Evolutionary conservation across 2,113 vertebrate species (phyloP).

Genomic region (Proteles cristata): DNA sequence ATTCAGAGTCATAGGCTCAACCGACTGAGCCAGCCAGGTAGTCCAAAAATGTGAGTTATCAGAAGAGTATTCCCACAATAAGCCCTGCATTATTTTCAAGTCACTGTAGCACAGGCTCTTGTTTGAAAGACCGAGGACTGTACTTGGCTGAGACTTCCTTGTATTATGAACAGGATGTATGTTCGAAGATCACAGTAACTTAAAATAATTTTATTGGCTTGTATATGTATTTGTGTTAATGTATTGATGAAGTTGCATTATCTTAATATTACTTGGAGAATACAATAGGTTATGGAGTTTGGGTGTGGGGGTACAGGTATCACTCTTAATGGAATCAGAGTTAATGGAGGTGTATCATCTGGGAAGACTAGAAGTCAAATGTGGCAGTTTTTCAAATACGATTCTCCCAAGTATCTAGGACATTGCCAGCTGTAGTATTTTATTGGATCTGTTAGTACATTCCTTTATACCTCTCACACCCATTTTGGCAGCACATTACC

Average conservation of each 20-base stretch:
- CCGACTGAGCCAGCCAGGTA: not conserved
- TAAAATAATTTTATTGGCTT: constrained; percentile 1
- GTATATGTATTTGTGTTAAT: not conserved
- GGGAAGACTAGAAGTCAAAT: not conserved
- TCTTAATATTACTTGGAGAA: not conserved
- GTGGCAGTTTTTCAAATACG: not conserved
- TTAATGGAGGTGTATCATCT: not conserved
- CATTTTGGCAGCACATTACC: not conserved
- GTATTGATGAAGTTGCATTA: not conserved
- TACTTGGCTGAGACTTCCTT: not conserved
- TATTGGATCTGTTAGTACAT: not conserved
- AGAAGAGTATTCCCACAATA: not conserved
- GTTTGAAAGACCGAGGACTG: not conserved
- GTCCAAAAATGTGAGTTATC: not conserved
- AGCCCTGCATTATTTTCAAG: not conserved
- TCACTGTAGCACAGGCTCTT: not conserved
- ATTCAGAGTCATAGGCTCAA: not conserved
- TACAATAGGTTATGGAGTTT: not conserved
- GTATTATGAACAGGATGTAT: not conserved
- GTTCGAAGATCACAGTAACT: constrained; percentile 10
- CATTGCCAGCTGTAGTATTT: not conserved
- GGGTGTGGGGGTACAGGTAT: not conserved
- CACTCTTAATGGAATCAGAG: not conserved
- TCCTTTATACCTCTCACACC: not conserved
- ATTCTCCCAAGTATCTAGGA: not conserved